A percentile compares a stretch with the other conserved stretches of the same genome.
Conservation (phyloP, 2,888 invertebrate species). For the Drosophila atripex region DNA sequence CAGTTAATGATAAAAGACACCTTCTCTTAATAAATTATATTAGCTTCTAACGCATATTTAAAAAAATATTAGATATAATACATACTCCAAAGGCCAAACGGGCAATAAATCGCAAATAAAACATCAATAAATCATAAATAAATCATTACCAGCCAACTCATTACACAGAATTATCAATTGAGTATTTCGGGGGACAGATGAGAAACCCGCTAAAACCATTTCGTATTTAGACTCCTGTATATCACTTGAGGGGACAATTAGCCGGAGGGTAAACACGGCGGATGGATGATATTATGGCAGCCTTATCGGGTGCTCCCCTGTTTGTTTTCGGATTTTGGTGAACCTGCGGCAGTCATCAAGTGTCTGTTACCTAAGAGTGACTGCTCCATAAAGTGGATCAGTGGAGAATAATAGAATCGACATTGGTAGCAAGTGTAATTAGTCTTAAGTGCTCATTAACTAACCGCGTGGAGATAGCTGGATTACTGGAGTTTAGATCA, state of each 20-base stretch:
- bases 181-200: neutral
- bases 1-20: too few species aligned
- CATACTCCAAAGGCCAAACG: neutral
- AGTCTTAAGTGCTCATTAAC: constrained; percentile 18
- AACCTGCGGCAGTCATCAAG: constrained; percentile 23
- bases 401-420: constrained; percentile 31
- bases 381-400: constrained; percentile 32
- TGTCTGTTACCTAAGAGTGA: constrained; percentile 42
- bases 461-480: constrained; percentile 16
- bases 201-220: constrained; percentile 1
- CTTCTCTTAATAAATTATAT: neutral
- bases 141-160: constrained; percentile 23
- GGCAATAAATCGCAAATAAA: neutral
- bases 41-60: neutral
- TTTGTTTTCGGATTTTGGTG: constrained; percentile 26
- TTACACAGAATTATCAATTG: neutral
- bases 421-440: constrained; percentile 32
- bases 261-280: constrained; percentile 27
- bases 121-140: constrained; percentile 25
- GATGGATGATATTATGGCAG: constrained; percentile 33
- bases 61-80: neutral
- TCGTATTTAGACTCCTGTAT: constrained; percentile 14
- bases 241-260: constrained; percentile 40
- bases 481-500: too few species aligned
- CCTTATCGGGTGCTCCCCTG: constrained; percentile 52